These are phyloP conservation scores for Galago senegalensis DNA, from an alignment of 2,797 vertebrate species.

Conservation along the genomic window DNA sequence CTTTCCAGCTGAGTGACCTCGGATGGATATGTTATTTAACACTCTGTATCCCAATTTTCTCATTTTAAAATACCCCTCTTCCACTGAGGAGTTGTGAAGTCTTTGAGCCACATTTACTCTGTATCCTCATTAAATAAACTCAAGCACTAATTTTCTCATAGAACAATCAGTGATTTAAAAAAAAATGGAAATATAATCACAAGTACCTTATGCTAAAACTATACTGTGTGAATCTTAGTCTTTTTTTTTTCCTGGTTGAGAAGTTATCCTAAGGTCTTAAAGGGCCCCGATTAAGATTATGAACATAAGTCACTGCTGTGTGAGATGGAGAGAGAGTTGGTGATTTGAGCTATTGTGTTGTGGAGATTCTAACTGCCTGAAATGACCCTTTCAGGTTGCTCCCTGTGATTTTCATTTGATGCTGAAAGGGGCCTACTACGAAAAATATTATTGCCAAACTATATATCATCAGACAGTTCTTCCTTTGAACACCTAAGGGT, in stretches of 20 bases:
- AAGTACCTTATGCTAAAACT: conserved; percentile 38
- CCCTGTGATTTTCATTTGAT: conserved; percentile 54
- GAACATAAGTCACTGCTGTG: neutral
- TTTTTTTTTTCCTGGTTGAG: conserved; percentile 17
- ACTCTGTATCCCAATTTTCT: neutral
- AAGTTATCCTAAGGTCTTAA: conserved; percentile 32
- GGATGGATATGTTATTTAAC: neutral
- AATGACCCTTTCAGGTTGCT: conserved; percentile 5
- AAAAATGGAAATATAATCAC: neutral
- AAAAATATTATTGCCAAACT: conserved; percentile 45
- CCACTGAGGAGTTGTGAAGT: neutral
- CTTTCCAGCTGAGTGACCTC: conserved; percentile 3
- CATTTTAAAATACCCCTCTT: neutral
- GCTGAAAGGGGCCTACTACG: neutral
- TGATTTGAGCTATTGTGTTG: neutral
- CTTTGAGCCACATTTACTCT: neutral
- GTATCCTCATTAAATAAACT: no score
- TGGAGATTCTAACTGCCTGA: neutral
- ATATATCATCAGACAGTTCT: neutral
- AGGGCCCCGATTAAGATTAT: neutral
- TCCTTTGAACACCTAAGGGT: conserved; percentile 48
- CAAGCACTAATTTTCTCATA: conserved; percentile 7
- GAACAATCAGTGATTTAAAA: neutral
- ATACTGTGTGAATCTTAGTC: neutral
- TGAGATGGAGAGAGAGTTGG: neutral